Conservation (phyloP, 2,113 vertebrate species). For the Pterophyllum scalare region DNA sequence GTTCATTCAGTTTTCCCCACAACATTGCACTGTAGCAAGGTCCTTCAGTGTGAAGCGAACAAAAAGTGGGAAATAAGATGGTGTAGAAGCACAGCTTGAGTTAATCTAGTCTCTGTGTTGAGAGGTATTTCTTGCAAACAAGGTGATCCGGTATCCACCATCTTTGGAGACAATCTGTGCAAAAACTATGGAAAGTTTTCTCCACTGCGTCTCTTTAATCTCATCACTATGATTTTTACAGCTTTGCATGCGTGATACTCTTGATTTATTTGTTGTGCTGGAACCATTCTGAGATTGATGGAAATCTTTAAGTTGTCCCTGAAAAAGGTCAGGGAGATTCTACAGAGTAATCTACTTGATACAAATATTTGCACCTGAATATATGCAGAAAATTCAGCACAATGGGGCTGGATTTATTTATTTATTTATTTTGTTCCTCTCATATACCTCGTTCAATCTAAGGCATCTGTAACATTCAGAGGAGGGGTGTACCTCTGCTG, state of each 20-base stretch:
- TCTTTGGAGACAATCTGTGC: slow-evolving; percentile 20
- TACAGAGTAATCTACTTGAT: slow-evolving; percentile 12
- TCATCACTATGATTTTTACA: slow-evolving; percentile 6
- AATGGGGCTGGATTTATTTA: neutral
- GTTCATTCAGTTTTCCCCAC: slow-evolving; percentile 71
- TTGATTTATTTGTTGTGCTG: slow-evolving; percentile 1
- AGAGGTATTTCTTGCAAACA: slow-evolving; percentile 38
- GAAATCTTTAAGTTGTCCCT: slow-evolving; percentile 9
- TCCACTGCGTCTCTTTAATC: neutral
- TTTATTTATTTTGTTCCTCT: neutral
- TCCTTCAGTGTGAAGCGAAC: slow-evolving; percentile 11
- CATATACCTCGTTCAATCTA: slow-evolving; percentile 25
- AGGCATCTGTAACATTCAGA: slow-evolving; percentile 40
- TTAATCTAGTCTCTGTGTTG: slow-evolving; percentile 42
- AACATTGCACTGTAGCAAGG: slow-evolving; percentile 59
- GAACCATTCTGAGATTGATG: slow-evolving; percentile 22
- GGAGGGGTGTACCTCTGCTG: slow-evolving; percentile 28
- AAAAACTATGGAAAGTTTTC: slow-evolving; percentile 13
- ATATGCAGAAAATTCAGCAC: slow-evolving; percentile 30
- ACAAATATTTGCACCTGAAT: slow-evolving; percentile 52
- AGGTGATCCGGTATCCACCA: slow-evolving; percentile 28
- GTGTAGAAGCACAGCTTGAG: slow-evolving; percentile 7
- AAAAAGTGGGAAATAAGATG: slow-evolving; percentile 27
- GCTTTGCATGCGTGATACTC: slow-evolving; percentile 2
- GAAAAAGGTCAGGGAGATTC: slow-evolving; percentile 38